Evolutionary conservation across 2,888 invertebrate genomes (phyloP), one percentile per base, ranked within the genome.

Genomic region (Acronicta alni): DNA sequence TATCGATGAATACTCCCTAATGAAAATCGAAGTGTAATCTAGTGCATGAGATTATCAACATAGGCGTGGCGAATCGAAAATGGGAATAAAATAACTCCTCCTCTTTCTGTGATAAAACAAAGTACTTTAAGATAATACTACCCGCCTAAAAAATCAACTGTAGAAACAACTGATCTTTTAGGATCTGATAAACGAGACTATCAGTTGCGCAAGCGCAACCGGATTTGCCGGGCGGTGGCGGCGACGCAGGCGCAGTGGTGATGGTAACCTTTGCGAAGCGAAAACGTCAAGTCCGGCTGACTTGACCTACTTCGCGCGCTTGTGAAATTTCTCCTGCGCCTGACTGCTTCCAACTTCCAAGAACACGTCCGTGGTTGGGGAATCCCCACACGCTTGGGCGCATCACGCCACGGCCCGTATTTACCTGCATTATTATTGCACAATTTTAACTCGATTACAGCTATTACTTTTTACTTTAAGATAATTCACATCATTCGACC

Each of bases 251-350:
- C 82, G 81, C 77, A 80, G 82, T 78, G 83, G 84, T 79, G 85
- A 74, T 83, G 87, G 86, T 90, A 93, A 93, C 93, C 93, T 93
- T 92, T 93, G 85, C 88, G 86, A 84, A 84, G 90, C 91, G 89
- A 90, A 90, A 92, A 91, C 90, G 83, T 89, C 88, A 89, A 91
- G 90, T 93, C 93, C 93, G 93, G 91, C 91, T 89, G 90, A 85
- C 93, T 91, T 92, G 94, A 93, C 94, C 94, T 80, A 94, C 93
- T 86, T 93, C 73, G 80, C 72, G 77, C 69, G 84, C 89, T 93
- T 92, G 90, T 90, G 93, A 91, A 93, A 93, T 93, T 93, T 94
- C 93, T 91, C 90, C 91, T 81, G 84, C 86, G 86, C 83, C 80
- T 85, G 85, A 81, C 80, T 82, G 82, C 81, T 92, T 89, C 91